Evolutionary conservation across 2,797 vertebrate species (phyloP).

Genomic region (Enteromius trimaculatus): DNA sequence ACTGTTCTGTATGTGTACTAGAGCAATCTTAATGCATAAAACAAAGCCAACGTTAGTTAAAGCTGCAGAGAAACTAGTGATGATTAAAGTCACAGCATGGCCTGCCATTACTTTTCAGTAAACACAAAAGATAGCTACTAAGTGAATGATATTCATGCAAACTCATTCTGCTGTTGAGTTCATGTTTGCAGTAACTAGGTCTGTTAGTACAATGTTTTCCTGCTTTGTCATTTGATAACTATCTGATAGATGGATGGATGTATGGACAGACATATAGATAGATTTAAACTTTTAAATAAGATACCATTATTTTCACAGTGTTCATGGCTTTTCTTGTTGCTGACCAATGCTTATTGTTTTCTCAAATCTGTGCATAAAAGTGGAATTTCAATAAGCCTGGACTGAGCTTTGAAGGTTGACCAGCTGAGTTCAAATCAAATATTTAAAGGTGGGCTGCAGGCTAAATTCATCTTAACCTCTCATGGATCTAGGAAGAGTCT

Average conservation of each 20-base stretch:
- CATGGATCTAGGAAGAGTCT: constrained; percentile 29
- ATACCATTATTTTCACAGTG: background rate
- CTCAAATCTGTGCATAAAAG: constrained; percentile 45
- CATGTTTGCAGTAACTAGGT: background rate
- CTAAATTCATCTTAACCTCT: constrained; percentile 39
- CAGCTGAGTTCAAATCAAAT: constrained; percentile 58
- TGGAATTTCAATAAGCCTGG: constrained; percentile 57
- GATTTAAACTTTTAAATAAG: background rate
- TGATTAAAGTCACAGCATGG: constrained; percentile 28
- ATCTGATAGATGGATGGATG: too few species aligned
- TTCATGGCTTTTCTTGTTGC: constrained; percentile 29
- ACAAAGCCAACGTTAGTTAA: constrained; percentile 18
- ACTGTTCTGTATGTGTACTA: background rate
- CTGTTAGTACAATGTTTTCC: background rate
- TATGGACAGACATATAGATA: too few species aligned
- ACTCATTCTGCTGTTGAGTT: background rate
- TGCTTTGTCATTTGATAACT: too few species aligned
- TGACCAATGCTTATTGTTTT: constrained; percentile 44
- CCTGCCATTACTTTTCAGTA: background rate
- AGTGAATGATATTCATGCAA: background rate
- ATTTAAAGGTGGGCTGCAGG: constrained; percentile 54
- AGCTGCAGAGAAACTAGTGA: constrained; percentile 15
- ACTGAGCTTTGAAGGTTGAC: constrained; percentile 52
- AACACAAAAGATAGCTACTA: constrained; percentile 8
- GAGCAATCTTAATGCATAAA: background rate